Percentiles rank a stretch among this genome's conserved stretches.
Evolutionary conservation across 2,797 vertebrate genomes (phyloP).

Genomic region (Phoebastria nigripes): DNA sequence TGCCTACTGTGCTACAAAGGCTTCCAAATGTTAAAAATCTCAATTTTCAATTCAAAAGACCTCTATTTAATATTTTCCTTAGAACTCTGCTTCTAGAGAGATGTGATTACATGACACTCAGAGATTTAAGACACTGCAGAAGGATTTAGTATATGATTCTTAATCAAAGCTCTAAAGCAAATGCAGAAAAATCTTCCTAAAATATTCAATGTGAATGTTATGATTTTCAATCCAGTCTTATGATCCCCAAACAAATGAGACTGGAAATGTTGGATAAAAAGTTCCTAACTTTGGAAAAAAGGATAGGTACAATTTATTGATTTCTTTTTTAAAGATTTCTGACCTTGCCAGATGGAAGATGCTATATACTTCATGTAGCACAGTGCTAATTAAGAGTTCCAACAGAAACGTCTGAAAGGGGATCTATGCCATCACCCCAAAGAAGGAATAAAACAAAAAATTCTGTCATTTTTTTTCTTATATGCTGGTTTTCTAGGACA

Average conservation of each 20-base stretch:
- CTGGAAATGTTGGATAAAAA: background rate
- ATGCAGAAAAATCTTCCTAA: constrained; percentile 30
- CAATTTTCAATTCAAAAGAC: background rate
- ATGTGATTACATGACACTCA: background rate
- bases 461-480: background rate
- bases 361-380: background rate
- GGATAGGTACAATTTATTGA: background rate
- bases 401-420: background rate
- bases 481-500: background rate
- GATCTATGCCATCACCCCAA: background rate
- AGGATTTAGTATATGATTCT: constrained; percentile 28
- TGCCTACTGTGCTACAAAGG: background rate
- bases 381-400: background rate
- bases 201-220: constrained; percentile 32
- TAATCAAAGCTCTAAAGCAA: constrained; percentile 43
- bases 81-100: background rate
- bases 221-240: background rate
- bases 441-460: background rate
- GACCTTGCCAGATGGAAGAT: background rate
- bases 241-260: constrained; percentile 12
- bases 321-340: background rate
- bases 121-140: constrained; percentile 43
- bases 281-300: background rate
- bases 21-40: background rate
- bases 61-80: constrained; percentile 28